Conservation (phyloP, 2,113 vertebrate genomes). For the Turdus rufiventris region DNA sequence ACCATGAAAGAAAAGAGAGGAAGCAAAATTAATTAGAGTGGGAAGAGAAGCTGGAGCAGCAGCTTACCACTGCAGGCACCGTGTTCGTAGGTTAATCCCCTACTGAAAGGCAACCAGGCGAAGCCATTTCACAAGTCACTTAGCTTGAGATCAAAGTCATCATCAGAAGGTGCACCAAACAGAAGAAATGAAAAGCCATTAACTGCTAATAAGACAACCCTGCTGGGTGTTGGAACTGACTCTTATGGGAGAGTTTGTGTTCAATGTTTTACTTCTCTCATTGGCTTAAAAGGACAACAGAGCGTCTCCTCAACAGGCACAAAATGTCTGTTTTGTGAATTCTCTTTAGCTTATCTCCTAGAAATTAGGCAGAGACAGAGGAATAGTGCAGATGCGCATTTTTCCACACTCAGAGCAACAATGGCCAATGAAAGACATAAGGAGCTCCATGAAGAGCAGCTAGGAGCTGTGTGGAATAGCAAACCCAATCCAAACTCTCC, state of each 20-base stretch:
- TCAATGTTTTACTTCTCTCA: background rate
- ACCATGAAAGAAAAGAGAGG: background rate
- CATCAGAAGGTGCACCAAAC: background rate
- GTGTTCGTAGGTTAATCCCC: background rate
- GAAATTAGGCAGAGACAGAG: background rate
- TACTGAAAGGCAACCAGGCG: background rate
- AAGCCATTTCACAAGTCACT: background rate
- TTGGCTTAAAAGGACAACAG: background rate
- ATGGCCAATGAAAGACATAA: background rate
- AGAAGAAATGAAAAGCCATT: background rate
- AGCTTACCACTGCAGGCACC: background rate
- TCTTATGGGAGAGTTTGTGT: background rate
- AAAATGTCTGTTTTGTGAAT: background rate
- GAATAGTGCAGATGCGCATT: rapidly evolving
- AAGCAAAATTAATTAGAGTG: background rate
- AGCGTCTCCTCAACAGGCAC: background rate
- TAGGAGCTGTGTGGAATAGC: background rate
- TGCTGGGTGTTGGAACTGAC: background rate
- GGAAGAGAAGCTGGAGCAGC: background rate
- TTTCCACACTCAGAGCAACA: background rate
- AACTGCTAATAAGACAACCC: background rate
- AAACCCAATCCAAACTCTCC: background rate
- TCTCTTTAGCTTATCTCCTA: background rate
- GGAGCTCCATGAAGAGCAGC: background rate
- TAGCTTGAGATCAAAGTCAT: conserved; percentile 2